Base-by-base conservation (phyloP, 1,140 invertebrate genomes). In the Cydia pomonella region DNA sequence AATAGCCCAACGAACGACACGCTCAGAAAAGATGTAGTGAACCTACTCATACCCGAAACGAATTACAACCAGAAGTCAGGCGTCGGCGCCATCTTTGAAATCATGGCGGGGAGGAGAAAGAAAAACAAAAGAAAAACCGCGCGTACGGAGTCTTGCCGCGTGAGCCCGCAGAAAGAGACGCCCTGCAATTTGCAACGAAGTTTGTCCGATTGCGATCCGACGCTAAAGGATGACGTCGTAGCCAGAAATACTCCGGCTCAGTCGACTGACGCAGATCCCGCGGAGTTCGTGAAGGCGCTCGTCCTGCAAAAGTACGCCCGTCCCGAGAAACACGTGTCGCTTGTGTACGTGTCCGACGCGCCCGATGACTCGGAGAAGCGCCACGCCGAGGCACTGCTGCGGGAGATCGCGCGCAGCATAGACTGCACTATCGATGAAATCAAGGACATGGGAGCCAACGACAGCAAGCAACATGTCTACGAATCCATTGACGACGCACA, bases 261-360 rank as follows among this genome's bases (percentile, higher is more conserved):
- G 29, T 69, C 78, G 78, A 53, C 73, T 74, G 79, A 77, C 73
- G 63, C 81, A 78, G 72, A 80, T 33, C 76, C 80, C 81, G 85
- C 90, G 23, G 87, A 91, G 74, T 91, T 85, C 78, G 88, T 90
- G 16, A 90, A 86, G 78, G 85, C 87, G 50, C 80, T 91, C 33
- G 89, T 92, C 62, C 80, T 90, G 81, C 87, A 91, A 73, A 92
- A 92, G 84, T 92, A 91, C 84, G 82, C 87, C 50, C 78, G 75
- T 59, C 76, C 79, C 59, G 84, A 88, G 53, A 77, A 87, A 79
- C 90, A 91, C 85, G 90, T 92, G 88, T 92, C 91, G 12, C 66
- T 87, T 3, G 86, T 91, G 3, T 91, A 91, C 85, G 87, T 90
- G 1, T 81, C 83, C 4, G 82, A 86, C 75, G 85, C 87, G 13